phyloP scores from a whole-genome alignment of 1,140 invertebrate species.

The Macrobrachium rosenbergii region DNA sequence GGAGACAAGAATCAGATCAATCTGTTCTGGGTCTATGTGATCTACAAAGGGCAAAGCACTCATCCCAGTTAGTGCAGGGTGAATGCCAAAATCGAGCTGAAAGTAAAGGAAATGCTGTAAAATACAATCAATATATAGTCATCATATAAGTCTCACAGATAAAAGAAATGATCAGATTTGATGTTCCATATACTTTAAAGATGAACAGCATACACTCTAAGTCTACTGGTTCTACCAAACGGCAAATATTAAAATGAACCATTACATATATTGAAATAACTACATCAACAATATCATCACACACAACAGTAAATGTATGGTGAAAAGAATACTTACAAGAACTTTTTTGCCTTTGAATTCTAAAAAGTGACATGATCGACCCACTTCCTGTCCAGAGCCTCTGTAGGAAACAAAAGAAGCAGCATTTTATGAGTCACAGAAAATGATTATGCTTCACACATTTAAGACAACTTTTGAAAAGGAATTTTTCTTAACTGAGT shows the following conservation, averaged over 20 bases:
- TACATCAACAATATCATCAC: not conserved
- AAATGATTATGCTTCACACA: not conserved
- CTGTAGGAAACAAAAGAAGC: constrained; percentile 33
- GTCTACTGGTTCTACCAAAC: not conserved
- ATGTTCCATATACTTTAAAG: no score
- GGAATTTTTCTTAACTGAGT: no score
- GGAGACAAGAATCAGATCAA: constrained; percentile 95
- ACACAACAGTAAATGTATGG: constrained; percentile 31
- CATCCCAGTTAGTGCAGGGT: constrained; percentile 96
- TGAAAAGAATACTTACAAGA: constrained; percentile 78
- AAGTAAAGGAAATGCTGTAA: constrained; percentile 45
- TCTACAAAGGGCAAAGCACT: constrained; percentile 98
- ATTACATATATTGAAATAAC: no score
- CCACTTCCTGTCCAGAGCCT: constrained; percentile 99
- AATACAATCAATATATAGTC: constrained; percentile 68
- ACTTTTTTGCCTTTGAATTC: constrained; percentile 99
- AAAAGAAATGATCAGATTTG: constrained; percentile 7
- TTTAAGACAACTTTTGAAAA: not conserved
- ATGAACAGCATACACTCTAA: no score
- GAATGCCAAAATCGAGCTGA: constrained; percentile 95
- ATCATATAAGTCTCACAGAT: not conserved
- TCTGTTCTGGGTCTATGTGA: constrained; percentile 91
- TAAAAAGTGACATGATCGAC: constrained; percentile 97
- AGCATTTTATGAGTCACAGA: not conserved
- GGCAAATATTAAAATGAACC: not conserved